Conservation (phyloP, 2,113 vertebrate species). For the Merops nubicus region DNA sequence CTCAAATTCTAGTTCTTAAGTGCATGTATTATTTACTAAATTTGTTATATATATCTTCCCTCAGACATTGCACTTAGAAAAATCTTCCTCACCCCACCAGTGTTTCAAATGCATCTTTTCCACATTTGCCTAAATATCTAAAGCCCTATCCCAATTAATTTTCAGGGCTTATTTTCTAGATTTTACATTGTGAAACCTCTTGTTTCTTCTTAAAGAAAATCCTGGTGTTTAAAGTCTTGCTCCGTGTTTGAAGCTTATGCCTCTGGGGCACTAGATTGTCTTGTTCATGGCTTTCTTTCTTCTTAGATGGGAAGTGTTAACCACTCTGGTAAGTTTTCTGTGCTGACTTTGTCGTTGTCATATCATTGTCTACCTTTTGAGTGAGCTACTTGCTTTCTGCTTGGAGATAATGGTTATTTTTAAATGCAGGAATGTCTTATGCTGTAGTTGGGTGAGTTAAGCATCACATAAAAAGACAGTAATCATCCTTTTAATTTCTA, state of each 20-base stretch:
- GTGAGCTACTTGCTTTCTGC: background rate
- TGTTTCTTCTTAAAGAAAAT: background rate
- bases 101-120: background rate
- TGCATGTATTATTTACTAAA: background rate
- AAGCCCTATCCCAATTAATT: background rate
- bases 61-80: background rate
- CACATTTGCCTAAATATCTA: background rate
- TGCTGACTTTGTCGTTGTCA: background rate
- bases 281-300: background rate
- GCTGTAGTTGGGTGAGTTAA: background rate
- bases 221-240: background rate
- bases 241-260: background rate
- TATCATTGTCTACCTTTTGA: background rate
- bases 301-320: background rate
- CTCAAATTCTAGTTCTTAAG: background rate
- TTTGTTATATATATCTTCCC: background rate
- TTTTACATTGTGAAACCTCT: background rate
- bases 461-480: background rate
- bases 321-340: background rate
- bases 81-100: background rate
- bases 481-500: background rate
- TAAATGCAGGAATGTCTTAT: background rate
- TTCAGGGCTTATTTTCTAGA: background rate
- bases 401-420: background rate
- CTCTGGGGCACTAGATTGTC: background rate